Conservation (phyloP, 2,888 invertebrate species). For the Noctua janthina region DNA sequence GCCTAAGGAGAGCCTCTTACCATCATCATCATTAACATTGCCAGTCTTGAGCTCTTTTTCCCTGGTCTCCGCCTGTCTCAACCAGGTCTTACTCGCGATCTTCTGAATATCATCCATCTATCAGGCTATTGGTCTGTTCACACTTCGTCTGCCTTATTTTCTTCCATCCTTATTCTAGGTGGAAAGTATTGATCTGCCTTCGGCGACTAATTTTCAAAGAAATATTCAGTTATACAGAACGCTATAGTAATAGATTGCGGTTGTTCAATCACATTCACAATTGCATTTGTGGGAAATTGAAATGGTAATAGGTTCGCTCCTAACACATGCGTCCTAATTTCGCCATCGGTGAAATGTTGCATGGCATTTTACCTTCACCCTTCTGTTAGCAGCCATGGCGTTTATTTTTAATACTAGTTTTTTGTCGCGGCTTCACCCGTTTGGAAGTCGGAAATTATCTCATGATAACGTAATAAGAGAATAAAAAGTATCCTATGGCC, state of each 20-base stretch:
- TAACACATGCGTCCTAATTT: slow-evolving; percentile 42
- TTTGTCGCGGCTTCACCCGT: background rate
- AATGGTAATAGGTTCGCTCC: slow-evolving; percentile 37
- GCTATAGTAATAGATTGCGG: background rate
- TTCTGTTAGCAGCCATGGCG: background rate
- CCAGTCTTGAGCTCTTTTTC: background rate
- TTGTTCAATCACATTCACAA: slow-evolving; percentile 28
- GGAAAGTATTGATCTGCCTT: slow-evolving; percentile 19
- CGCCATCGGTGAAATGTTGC: slow-evolving; percentile 3
- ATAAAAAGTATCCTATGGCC: background rate
- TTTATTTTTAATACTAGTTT: slow-evolving; percentile 18
- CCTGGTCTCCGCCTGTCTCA: background rate
- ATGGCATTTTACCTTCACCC: slow-evolving; percentile 18
- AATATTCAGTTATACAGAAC: slow-evolving; percentile 12
- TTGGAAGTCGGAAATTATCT: too few species aligned
- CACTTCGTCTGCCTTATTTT: background rate
- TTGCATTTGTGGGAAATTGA: slow-evolving; percentile 42
- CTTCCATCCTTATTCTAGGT: background rate
- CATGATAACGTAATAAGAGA: background rate
- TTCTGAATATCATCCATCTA: background rate
- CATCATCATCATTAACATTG: background rate
- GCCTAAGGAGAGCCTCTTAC: too few species aligned
- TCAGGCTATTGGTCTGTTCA: too few species aligned
- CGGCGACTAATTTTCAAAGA: background rate
- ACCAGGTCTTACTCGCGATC: background rate